Base-by-base conservation (phyloP, 1,140 invertebrate genomes). In the Portunus trituberculatus region DNA sequence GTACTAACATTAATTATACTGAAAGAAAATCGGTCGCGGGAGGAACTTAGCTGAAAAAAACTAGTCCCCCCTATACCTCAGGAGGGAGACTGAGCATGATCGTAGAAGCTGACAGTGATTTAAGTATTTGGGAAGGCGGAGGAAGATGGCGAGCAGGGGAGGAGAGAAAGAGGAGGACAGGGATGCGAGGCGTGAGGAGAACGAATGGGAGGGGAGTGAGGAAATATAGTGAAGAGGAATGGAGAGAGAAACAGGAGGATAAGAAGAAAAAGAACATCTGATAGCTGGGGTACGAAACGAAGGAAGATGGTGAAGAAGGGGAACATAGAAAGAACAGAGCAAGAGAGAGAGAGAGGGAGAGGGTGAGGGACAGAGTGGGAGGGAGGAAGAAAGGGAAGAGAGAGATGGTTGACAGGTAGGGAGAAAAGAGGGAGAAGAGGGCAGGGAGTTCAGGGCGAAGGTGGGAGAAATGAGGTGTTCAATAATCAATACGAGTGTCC, bases 11-110 rank as follows among this genome's bases (percentile, higher is more conserved):
- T 76, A 91, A 91, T 91, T 91, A 91, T 29, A 76, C 29, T 59
- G 67, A 91, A 91, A 91, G 90, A 91, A 76, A 91, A 91, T 91
- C 90, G 52, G 52, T 91, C 90, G 90, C 7, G n/a, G 90, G 84
- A 76, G 67, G 52, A 31, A 39, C 59, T 87, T 39, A 76, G 52
- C 59, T 29, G 31, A 87, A n/a, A 28, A 46, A 46, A 46, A 87
- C 28, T 31, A 87, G 25, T 10, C 84, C 31, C 84, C 84, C 84
- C 28, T 25, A 39, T 87, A 32, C 84, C 31, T 87, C 84, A 59
- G 59, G 46, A 59, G n/a, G 48, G 48, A 28, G 39, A 76, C 20
- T 76, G 67, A 76, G 67, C 67, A 76, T 76, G 67, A n/a, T 76
- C 67, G 67, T n/a, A n/a, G 67, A 76, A n/a, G 0, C 67, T 76